Evolutionary conservation across 2,113 vertebrate genomes (phyloP), one percentile per base, ranked within the genome.

Genomic region (Puffinus mauretanicus): DNA sequence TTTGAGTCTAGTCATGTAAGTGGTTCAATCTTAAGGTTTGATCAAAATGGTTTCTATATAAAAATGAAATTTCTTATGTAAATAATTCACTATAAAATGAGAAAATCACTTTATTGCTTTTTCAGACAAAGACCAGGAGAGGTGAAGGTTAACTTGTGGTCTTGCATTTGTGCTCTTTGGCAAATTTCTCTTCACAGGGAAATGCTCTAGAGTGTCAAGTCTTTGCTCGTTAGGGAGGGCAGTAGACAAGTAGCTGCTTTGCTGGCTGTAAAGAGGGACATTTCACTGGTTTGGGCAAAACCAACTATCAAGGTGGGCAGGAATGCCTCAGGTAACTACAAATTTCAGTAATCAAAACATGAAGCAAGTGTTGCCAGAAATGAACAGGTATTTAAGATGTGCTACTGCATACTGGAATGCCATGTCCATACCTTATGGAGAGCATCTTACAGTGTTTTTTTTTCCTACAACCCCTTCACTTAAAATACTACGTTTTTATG

Each of bases 191-290:
- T 60, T 55, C 12, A 1, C 6, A 20, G 6, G 16, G 20, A 47
- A 42, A 16, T 6, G 24, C 29, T 82, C 0, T 1, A 2, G 5
- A 32, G 15, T 7, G 11, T 26, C 11, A 38, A 42, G 30, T 4
- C 51, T 64, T 44, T 36, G 51, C 72, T 71, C 24, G 11, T 13
- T 25, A 12, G 25, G 40, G 44, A 70, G 44, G 24, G 40, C 30
- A 69, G 12, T 3, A 24, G n/a, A 10, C 7, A 38, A 60, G 55
- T 3, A 30, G 21, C 21, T 51, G 54, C 54, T 82, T 27, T 80
- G 26, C 24, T 60, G 71, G 25, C 49, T 61, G 13, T 40, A 4
- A 40, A 65, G 36, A 54, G 30, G 11, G 8, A 38, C 10, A 4
- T 20, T 61, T 25, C 36, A n/a, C n/a, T 46, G 29, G 5, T n/a